These are phyloP conservation scores for Coenonympha arcania DNA, from an alignment of 2,888 invertebrate species.

Conservation along the genomic window DNA sequence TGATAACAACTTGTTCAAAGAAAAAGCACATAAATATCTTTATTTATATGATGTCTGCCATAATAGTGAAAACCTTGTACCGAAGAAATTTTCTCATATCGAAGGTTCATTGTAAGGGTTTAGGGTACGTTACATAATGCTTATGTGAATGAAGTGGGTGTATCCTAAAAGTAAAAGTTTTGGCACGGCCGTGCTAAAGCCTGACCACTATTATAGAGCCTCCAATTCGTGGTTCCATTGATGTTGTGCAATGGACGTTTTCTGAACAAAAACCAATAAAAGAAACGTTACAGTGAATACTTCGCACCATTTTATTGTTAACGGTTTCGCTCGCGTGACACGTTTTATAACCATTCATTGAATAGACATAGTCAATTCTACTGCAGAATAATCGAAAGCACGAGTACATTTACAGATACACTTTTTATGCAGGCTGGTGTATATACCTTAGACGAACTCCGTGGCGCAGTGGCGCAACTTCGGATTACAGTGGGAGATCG, in stretches of 20 bases:
- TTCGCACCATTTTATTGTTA: neutral
- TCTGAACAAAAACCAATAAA: neutral
- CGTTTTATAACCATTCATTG: neutral
- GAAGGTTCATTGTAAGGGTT: neutral
- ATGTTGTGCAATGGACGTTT: neutral
- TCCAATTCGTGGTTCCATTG: neutral
- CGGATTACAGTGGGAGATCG: too few species aligned
- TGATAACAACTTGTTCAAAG: too few species aligned
- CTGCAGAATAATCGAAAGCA: neutral
- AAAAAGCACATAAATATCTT: too few species aligned
- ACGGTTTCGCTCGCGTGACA: neutral
- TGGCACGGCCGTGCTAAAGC: neutral
- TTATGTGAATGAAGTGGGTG: neutral
- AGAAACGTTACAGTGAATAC: neutral
- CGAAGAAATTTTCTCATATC: neutral
- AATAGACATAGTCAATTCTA: neutral
- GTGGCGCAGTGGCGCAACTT: too few species aligned
- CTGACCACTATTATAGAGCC: neutral
- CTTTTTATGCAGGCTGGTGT: too few species aligned
- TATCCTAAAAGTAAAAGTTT: slow-evolving; percentile 4
- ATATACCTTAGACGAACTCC: too few species aligned
- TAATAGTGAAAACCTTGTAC: neutral
- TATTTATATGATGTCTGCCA: neutral
- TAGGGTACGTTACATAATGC: neutral
- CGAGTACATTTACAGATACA: too few species aligned